Evolutionary conservation across 2,888 invertebrate species (phyloP).

Genomic region (Agrypnus murinus): DNA sequence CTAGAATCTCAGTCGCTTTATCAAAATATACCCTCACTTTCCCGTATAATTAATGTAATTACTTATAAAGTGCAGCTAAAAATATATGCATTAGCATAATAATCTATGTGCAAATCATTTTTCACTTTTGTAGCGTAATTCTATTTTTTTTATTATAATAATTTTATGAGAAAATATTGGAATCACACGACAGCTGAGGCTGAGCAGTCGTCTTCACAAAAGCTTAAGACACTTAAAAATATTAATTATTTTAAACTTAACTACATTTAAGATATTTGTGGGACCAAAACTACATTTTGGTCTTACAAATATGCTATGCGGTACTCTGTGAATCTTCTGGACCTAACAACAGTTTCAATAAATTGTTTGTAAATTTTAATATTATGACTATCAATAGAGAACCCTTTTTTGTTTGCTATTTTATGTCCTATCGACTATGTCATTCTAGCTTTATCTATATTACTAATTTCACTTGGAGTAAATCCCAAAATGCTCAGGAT

Average conservation of each 20-base stretch:
- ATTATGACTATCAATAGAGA: not conserved
- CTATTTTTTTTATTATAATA: not conserved
- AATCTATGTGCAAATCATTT: constrained; percentile 36
- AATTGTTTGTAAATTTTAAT: not conserved
- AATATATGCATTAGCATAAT: constrained; percentile 20
- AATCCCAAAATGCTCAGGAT: constrained; percentile 94
- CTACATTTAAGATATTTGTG: too few species aligned
- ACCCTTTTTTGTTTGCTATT: not conserved
- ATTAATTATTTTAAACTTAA: too few species aligned
- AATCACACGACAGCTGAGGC: constrained; percentile 19
- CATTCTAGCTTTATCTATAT: constrained; percentile 82
- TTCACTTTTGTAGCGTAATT: constrained; percentile 2
- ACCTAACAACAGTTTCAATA: too few species aligned
- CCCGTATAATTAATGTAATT: constrained; percentile 10
- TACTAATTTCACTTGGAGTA: constrained; percentile 85
- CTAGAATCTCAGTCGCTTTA: constrained; percentile 22
- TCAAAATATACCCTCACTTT: constrained; percentile 28
- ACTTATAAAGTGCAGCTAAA: constrained; percentile 32
- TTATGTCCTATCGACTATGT: constrained; percentile 16
- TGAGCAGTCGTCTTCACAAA: constrained; percentile 25
- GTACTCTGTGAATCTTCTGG: not conserved
- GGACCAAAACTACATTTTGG: too few species aligned
- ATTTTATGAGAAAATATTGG: constrained; percentile 23
- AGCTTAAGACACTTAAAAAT: constrained; percentile 18
- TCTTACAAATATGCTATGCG: not conserved